Percentiles rank a stretch among this genome's conserved stretches.
phyloP scores from a whole-genome alignment of 2,797 vertebrate species.

The Lophius americanus region DNA sequence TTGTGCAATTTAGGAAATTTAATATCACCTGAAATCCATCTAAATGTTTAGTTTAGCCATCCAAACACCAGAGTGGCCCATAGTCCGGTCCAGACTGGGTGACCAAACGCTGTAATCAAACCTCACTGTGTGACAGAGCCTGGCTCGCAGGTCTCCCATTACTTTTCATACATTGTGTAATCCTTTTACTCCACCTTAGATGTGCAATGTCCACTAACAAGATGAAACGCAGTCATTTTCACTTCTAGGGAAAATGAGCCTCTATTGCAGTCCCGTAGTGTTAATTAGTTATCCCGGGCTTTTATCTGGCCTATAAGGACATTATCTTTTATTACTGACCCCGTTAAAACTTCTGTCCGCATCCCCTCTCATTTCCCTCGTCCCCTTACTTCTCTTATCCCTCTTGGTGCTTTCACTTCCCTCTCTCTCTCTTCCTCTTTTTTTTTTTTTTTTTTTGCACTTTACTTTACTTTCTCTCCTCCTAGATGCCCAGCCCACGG shows the following conservation, averaged over 20 bases:
- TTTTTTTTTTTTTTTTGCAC: conserved; percentile 13
- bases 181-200: conserved; percentile 25
- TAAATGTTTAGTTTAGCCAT: conserved; percentile 16
- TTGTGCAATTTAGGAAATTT: conserved; percentile 7
- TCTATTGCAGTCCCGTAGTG: conserved; percentile 6
- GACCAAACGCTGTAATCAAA: conserved; percentile 24
- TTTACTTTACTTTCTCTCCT: conserved; percentile 17
- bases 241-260: not conserved
- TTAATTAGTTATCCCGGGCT: conserved; percentile 23
- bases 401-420: conserved; percentile 49
- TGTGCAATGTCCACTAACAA: conserved; percentile 9
- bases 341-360: conserved; percentile 26
- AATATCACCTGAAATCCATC: conserved; percentile 4
- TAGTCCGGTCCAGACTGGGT: not conserved
- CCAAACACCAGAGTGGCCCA: too few relatives aligned
- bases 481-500: conserved; percentile 92
- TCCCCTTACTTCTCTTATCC: conserved; percentile 18
- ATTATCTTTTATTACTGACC: conserved; percentile 44
- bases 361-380: not conserved
- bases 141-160: conserved; percentile 24
- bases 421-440: conserved; percentile 11
- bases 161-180: conserved; percentile 26
- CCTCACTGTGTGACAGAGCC: conserved; percentile 61
- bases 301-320: conserved; percentile 34
- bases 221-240: conserved; percentile 1